A percentile compares a stretch with the other conserved stretches of the same genome.
phyloP scores from a whole-genome alignment of 2,888 invertebrate species.

The Hymenopus coronatus region DNA sequence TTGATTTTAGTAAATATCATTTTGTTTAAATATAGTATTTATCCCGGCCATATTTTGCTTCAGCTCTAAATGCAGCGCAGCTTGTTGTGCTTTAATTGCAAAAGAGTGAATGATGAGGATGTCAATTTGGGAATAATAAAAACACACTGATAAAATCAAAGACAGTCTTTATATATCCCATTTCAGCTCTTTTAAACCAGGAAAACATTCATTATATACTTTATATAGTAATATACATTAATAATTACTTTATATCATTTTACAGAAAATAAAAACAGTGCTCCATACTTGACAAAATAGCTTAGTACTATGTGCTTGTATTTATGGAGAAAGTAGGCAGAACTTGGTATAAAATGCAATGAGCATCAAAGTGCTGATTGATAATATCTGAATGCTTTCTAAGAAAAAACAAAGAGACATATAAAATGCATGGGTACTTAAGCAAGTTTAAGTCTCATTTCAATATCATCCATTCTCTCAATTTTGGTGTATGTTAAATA shows the following conservation, averaged over 20 bases:
- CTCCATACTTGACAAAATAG: not conserved
- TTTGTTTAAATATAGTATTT: no score
- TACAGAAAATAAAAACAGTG: not conserved
- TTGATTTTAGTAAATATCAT: no score
- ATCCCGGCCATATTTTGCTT: no score
- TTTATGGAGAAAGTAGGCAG: not conserved
- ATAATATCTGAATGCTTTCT: not conserved
- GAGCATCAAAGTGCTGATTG: not conserved
- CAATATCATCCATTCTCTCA: not conserved
- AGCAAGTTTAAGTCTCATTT: not conserved
- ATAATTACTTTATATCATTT: not conserved
- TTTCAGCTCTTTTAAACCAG: not conserved
- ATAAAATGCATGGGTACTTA: not conserved
- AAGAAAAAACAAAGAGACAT: not conserved
- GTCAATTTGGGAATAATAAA: not conserved
- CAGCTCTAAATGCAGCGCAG: no score
- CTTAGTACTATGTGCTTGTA: not conserved
- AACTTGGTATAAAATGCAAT: not conserved
- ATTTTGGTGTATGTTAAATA: not conserved
- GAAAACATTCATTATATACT: not conserved
- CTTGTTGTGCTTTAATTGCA: no score
- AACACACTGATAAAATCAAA: not conserved
- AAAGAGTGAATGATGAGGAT: no score
- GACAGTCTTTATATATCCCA: constrained; percentile 2
- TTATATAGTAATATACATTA: not conserved